Percentiles rank a stretch among this genome's conserved stretches.
These are phyloP conservation scores for Melinaea menophilus DNA, from an alignment of 2,888 invertebrate genomes.

Conservation along the genomic window DNA sequence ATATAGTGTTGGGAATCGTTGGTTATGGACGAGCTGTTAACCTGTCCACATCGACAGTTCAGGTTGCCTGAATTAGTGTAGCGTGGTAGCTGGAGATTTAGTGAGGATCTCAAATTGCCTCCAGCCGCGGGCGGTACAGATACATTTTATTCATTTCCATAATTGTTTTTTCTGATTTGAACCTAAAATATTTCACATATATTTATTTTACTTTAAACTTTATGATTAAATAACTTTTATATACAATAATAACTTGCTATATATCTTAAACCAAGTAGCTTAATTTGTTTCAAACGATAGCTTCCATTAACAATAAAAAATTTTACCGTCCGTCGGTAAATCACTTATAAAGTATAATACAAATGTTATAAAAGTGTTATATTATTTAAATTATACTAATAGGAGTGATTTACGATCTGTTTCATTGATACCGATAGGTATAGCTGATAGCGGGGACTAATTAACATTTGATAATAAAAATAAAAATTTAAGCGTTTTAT, in stretches of 20 bases:
- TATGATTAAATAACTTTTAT: neutral
- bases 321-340: neutral
- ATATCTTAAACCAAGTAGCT: conserved; percentile 24
- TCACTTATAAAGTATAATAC: neutral
- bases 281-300: conserved; percentile 27
- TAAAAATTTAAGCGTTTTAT: conserved; percentile 10
- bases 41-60: conserved; percentile 65
- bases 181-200: too few species aligned
- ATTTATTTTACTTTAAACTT: too few species aligned
- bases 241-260: too few species aligned
- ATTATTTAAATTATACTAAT: neutral
- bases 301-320: conserved; percentile 20
- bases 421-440: conserved; percentile 21
- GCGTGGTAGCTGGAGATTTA: conserved; percentile 75
- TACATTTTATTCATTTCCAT: conserved; percentile 70
- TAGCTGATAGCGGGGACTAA: conserved; percentile 26
- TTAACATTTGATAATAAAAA: conserved; percentile 25
- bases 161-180: conserved; percentile 60
- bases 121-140: conserved; percentile 68
- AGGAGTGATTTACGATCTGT: conserved; percentile 11
- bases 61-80: conserved; percentile 73
- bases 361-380: neutral
- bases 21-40: conserved; percentile 63
- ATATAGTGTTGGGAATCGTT: conserved; percentile 40
- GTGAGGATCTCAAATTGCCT: conserved; percentile 71